Evolutionary conservation across 2,113 vertebrate species (phyloP), one percentile per base, ranked within the genome.

Genomic region (Cyphomyrus discorhynchus): DNA sequence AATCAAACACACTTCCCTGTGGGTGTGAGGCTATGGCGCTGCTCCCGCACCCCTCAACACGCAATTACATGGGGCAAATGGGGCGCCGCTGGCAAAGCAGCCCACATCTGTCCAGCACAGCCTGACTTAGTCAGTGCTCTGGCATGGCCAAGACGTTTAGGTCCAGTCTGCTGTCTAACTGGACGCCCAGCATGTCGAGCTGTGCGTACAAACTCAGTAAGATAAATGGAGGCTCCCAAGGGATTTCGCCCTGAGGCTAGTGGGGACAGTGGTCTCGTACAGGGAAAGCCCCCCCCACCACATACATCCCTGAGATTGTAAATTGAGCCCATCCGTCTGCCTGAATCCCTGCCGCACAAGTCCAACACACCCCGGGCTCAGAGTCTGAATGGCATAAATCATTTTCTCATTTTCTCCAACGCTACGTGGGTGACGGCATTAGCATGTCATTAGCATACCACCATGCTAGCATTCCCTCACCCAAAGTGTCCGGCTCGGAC

Each of bases 261-360:
- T 62, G 56, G 56, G 24, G 56, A 62, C 21, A 58, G 21, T 24
- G 21, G 21, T 80, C 84, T 35, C 49, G 35, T 82, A 90, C 88
- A 91, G 80, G 92, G 91, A 92, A 90, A 91, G 92, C 0, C 91
- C 88, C 19, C 56, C 91, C 88, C 39, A 42, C 39, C 39, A 42
- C 39, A 42, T 42, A 89, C 89, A 87, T 86, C 86, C 92, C 88
- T 91, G 92, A 92, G 66, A 92, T 91, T 88, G 89, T 93, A 93
- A 91, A 93, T 92, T 92, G 90, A 91, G 91, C 89, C 90, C 90
- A 92, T 95, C 93, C 85, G 91, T 93, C 91, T 90, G 84, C 93
- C 90, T 74, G 45, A 74, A 84, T 90, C 90, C 74, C 74, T 46
- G 77, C 87, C 90, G 91, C 90, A 90, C 53, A 91, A 27, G n/a